These are phyloP conservation scores for Agriopis aurantiaria DNA, from an alignment of 2,888 invertebrate genomes.

Conservation along the genomic window DNA sequence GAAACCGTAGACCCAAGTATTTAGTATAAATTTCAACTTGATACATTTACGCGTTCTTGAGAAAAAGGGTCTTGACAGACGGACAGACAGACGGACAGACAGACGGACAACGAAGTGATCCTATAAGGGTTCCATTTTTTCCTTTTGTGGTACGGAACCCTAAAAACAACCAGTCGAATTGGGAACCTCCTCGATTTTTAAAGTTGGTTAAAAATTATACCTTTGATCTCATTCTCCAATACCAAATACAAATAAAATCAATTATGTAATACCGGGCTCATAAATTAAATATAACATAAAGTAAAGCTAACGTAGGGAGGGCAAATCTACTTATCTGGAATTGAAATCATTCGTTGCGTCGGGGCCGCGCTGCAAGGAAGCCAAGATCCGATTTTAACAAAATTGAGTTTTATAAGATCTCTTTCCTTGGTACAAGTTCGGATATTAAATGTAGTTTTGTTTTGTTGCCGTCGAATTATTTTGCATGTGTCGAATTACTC, in stretches of 20 bases:
- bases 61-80: too few relatives aligned
- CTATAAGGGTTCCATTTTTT: too few relatives aligned
- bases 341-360: conserved; percentile 72
- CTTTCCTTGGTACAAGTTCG: conserved; percentile 33
- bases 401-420: conserved; percentile 74
- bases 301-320: conserved; percentile 51
- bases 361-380: conserved; percentile 59
- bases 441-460: conserved; percentile 35
- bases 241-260: conserved; percentile 1
- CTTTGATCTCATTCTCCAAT: not conserved
- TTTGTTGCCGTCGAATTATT: conserved; percentile 16
- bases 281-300: conserved; percentile 41
- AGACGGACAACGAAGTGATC: too few relatives aligned
- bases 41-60: too few relatives aligned
- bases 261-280: conserved; percentile 21
- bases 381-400: conserved; percentile 72
- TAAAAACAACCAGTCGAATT: too few relatives aligned
- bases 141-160: too few relatives aligned
- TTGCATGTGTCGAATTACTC: not conserved
- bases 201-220: not conserved
- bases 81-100: too few relatives aligned
- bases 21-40: too few relatives aligned
- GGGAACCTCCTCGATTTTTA: too few relatives aligned
- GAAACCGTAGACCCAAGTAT: too few relatives aligned
- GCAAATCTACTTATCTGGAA: conserved; percentile 74